Evolutionary conservation across 2,888 invertebrate genomes (phyloP).

Genomic region (Cosmopolites sordidus): DNA sequence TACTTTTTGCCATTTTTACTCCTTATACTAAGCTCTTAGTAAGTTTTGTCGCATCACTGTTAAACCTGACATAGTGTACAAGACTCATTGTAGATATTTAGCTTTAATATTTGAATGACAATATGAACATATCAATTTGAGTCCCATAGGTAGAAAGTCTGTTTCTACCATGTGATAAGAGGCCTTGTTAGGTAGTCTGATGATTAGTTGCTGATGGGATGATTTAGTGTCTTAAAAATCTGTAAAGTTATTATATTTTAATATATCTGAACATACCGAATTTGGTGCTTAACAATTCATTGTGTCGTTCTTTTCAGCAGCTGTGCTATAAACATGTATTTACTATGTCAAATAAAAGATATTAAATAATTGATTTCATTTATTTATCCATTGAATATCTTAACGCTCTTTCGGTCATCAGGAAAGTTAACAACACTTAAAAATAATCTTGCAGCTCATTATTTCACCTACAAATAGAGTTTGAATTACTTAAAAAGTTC

Average conservation of each 20-base stretch:
- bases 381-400: too few species aligned
- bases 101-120: slow-evolving; percentile 45
- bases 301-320: slow-evolving; percentile 43
- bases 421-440: too few species aligned
- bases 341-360: slow-evolving; percentile 35
- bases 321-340: slow-evolving; percentile 42
- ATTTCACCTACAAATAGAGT: too few species aligned
- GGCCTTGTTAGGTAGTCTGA: slow-evolving; percentile 44
- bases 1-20: slow-evolving; percentile 4
- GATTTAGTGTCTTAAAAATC: slow-evolving; percentile 39
- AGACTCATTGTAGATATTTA: slow-evolving; percentile 29
- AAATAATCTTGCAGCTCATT: too few species aligned
- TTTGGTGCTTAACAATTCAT: slow-evolving; percentile 43
- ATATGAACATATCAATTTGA: slow-evolving; percentile 46
- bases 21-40: not conserved
- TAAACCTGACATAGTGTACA: slow-evolving; percentile 21
- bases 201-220: slow-evolving; percentile 38
- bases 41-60: slow-evolving; percentile 1
- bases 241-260: slow-evolving; percentile 35
- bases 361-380: not conserved
- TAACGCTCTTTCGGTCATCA: too few species aligned
- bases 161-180: slow-evolving; percentile 45
- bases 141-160: slow-evolving; percentile 36
- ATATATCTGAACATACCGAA: slow-evolving; percentile 38
- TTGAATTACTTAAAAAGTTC: too few species aligned